phyloP scores from a whole-genome alignment of 2,797 vertebrate genomes.

The Lagorchestes hirsutus region DNA sequence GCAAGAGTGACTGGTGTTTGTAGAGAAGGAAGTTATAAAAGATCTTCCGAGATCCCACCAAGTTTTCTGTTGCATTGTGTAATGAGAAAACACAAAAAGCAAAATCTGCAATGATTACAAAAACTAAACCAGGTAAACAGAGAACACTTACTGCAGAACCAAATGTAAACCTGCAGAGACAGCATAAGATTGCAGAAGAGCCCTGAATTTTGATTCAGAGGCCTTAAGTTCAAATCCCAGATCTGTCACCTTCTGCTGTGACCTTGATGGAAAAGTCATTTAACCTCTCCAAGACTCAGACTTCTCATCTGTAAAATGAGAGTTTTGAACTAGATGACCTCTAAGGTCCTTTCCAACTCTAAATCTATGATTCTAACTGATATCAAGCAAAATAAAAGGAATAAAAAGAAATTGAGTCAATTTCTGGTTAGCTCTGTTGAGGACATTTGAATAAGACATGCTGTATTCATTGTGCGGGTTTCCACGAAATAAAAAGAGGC shows the following conservation, averaged over 20 bases:
- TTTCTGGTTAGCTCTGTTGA: slow-evolving; percentile 37
- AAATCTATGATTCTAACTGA: background rate
- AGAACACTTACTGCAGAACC: background rate
- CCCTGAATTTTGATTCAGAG: background rate
- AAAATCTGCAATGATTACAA: background rate
- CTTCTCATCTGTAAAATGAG: background rate
- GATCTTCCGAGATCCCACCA: background rate
- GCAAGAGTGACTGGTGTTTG: background rate
- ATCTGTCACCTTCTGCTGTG: background rate
- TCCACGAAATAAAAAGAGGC: slow-evolving; percentile 36
- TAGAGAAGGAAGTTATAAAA: background rate
- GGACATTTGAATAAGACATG: slow-evolving; percentile 34
- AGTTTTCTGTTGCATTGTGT: background rate
- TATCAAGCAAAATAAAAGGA: background rate
- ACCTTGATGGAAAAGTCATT: background rate
- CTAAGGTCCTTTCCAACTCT: background rate
- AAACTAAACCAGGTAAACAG: background rate
- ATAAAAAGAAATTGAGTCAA: slow-evolving; percentile 31
- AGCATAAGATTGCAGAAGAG: background rate
- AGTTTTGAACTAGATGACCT: background rate
- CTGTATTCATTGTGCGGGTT: slow-evolving; percentile 39
- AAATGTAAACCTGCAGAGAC: background rate
- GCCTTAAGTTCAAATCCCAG: background rate
- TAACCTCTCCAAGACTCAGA: background rate
- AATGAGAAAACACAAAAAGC: background rate